These are phyloP conservation scores for Sitta carolinensis DNA, from an alignment of 2,797 vertebrate species.

Conservation along the genomic window DNA sequence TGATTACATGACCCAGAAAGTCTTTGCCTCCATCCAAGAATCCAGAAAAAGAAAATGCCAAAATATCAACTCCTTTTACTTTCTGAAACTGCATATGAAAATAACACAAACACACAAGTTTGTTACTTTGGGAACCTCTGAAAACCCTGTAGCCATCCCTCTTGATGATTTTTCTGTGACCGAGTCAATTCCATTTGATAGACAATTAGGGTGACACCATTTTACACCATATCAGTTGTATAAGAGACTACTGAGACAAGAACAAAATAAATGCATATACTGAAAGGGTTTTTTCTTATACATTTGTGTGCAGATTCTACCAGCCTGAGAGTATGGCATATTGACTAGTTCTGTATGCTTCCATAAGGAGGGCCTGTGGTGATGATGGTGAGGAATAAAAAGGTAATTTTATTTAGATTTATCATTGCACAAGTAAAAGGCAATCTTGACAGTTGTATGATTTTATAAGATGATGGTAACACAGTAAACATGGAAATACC, in stretches of 20 bases:
- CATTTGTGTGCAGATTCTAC: neutral
- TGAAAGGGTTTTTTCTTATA: neutral
- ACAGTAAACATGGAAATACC: neutral
- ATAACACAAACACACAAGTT: neutral
- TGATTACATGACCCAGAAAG: neutral
- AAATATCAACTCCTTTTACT: neutral
- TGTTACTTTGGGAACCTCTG: neutral
- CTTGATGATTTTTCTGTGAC: neutral
- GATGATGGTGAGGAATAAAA: neutral
- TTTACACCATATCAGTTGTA: neutral
- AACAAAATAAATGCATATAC: neutral
- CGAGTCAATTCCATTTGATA: neutral
- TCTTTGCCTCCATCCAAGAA: neutral
- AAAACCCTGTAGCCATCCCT: neutral
- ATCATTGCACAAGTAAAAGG: neutral
- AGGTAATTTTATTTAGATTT: neutral
- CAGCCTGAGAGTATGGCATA: neutral
- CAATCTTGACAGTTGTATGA: neutral
- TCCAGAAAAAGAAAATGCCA: neutral
- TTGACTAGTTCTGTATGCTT: neutral
- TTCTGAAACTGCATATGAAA: neutral
- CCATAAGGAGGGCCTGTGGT: neutral
- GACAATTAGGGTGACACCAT: neutral
- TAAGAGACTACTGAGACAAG: neutral
- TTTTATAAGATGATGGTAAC: neutral